Conservation (phyloP, 2,113 vertebrate genomes). For the sheep (Ovis aries) region DNA sequence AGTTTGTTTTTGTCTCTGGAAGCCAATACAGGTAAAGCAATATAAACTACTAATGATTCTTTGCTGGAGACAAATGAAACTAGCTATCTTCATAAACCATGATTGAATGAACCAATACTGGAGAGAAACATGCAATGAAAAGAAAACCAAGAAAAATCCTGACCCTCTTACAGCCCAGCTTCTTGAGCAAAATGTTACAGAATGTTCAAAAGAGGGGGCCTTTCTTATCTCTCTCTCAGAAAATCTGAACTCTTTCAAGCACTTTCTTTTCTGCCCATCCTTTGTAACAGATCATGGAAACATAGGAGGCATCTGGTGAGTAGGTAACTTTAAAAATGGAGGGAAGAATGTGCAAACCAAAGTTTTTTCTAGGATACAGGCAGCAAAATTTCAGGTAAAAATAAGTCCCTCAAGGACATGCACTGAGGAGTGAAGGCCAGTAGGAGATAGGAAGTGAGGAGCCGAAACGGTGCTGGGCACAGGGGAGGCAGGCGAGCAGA, state of each 20-base stretch:
- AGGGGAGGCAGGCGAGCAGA: conserved; percentile 25
- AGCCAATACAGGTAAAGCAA: conserved; percentile 14
- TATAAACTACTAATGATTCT: conserved; percentile 7
- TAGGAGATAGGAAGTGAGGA: background rate
- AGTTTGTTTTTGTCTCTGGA: conserved; percentile 24
- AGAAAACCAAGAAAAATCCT: conserved; percentile 9
- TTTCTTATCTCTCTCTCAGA: conserved; percentile 23
- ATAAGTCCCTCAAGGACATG: conserved; percentile 43
- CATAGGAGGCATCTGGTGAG: background rate
- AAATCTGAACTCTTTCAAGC: conserved; percentile 35
- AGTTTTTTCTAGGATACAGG: conserved; percentile 1
- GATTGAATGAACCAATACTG: conserved; percentile 21
- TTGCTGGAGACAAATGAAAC: conserved; percentile 23
- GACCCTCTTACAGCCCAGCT: conserved; percentile 2
- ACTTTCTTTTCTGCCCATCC: conserved; percentile 49
- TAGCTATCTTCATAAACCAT: conserved; percentile 47
- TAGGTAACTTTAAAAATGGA: conserved; percentile 17
- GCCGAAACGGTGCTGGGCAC: background rate
- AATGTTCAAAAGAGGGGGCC: background rate
- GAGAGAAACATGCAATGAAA: background rate
- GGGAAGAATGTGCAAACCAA: conserved; percentile 8
- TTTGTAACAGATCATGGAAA: conserved; percentile 32
- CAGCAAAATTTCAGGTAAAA: conserved; percentile 5
- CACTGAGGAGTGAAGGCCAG: background rate
- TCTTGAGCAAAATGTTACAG: background rate